Evolutionary conservation across 2,888 invertebrate species (phyloP), one percentile per base, ranked within the genome.

Genomic region (Didymodactylos carnosus): DNA sequence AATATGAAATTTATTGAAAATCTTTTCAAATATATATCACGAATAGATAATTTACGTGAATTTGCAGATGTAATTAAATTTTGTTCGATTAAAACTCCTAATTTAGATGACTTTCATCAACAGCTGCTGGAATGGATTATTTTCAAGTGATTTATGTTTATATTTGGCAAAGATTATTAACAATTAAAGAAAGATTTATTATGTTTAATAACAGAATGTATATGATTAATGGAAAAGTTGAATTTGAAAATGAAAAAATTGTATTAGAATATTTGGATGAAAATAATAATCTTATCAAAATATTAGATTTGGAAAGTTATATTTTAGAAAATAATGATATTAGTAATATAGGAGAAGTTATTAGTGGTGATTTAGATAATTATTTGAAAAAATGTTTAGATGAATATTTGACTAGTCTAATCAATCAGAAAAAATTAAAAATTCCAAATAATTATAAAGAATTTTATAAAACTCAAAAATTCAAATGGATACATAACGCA

Each of bases 401-500:
- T 2, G n/a, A 10, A 41, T 43, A 14, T 11, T 40, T 11, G 23
- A 29, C 41, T 29, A 29, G 11, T 16, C 6, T 2, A 5, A 7
- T 39, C 6, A 39, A 40, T 35, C 3, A 72, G 5, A 6, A 39
- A 23, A 35, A n/a, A 3, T 6, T 72, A 2, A 19, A 39, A 69
- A 40, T 72, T 3, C 72, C 72, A 10, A 29, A n/a, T 19, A 62
- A 72, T 40, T 69, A 35, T 62, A 16, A 35, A 25, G 40, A 39
- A 8, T 77, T 70, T 69, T 62, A 75, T 19, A 27, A 75, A 39
- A 72, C 71, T 16, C 70, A 73, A 53, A 23, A 71, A 46, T 7
- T 13, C 1, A 43, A 41, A n/a, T 78, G 77, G 75, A 70, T 78
- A 10, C 39, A 62, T 13, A 77, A 73, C 75, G 76, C 77, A 1